A percentile compares a stretch with the other conserved stretches of the same genome.
phyloP scores from a whole-genome alignment of 2,797 vertebrate genomes.

The Hapalemur alaotrensis region DNA sequence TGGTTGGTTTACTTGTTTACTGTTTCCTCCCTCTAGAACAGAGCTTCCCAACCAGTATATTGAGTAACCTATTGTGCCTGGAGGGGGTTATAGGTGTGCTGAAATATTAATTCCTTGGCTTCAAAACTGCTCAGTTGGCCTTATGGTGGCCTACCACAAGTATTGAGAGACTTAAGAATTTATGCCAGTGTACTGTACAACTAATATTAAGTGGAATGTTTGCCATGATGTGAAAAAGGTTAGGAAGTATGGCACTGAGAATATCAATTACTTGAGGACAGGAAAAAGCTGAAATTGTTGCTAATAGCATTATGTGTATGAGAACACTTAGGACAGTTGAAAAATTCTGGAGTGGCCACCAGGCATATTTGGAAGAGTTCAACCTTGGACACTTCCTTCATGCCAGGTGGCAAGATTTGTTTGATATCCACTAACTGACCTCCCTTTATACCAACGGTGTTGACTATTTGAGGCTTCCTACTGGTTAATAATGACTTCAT shows the following conservation, averaged over 20 bases:
- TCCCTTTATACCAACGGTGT: background rate
- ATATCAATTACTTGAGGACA: background rate
- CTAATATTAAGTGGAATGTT: background rate
- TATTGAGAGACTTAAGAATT: background rate
- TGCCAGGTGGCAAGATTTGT: background rate
- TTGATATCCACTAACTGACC: background rate
- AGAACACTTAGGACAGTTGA: background rate
- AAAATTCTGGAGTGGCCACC: background rate
- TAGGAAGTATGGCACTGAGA: background rate
- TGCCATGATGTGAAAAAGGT: background rate
- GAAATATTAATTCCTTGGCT: background rate
- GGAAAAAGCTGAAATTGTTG: background rate
- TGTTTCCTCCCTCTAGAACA: background rate
- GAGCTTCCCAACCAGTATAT: background rate
- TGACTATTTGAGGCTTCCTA: background rate
- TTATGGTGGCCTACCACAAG: background rate
- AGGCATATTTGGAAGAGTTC: background rate
- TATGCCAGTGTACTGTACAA: background rate
- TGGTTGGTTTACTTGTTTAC: background rate
- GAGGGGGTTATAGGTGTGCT: background rate
- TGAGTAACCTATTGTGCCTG: background rate
- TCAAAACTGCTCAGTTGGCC: background rate
- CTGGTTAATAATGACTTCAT: background rate
- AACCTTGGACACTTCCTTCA: background rate
- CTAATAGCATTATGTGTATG: background rate